These are phyloP conservation scores for Sympetrum striolatum DNA, from an alignment of 2,888 invertebrate genomes.

Conservation along the genomic window DNA sequence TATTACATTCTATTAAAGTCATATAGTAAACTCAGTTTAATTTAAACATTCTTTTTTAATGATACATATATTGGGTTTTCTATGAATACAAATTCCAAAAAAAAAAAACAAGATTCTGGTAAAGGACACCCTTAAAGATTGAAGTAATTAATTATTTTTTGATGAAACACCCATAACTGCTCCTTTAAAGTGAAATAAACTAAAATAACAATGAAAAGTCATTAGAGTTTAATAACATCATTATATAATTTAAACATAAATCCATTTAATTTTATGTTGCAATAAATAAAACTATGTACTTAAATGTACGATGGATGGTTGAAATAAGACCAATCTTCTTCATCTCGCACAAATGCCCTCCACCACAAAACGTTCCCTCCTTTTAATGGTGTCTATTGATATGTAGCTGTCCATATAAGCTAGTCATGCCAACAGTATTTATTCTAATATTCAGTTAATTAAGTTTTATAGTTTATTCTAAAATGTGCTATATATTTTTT, in stretches of 20 bases:
- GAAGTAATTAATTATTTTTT: neutral
- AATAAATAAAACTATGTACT: too few relatives aligned
- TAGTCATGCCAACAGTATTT: conserved; percentile 19
- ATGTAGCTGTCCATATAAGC: neutral
- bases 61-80: neutral
- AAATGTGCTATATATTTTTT: conserved; percentile 28
- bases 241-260: too few relatives aligned
- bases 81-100: neutral
- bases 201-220: too few relatives aligned
- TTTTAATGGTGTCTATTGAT: conserved; percentile 30
- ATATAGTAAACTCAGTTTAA: neutral
- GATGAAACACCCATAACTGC: neutral
- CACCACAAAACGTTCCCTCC: conserved; percentile 19
- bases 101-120: neutral
- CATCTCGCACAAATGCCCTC: conserved; percentile 26
- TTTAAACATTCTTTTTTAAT: neutral
- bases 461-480: conserved; percentile 5
- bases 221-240: too few relatives aligned
- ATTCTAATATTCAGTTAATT: neutral
- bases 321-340: neutral
- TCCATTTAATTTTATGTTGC: too few relatives aligned
- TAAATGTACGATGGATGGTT: neutral
- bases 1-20: neutral
- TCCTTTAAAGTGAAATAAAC: too few relatives aligned
- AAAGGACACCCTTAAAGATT: neutral